Evolutionary conservation across 2,888 invertebrate species (phyloP), one percentile per base, ranked within the genome.

Genomic region (Belgica antarctica): DNA sequence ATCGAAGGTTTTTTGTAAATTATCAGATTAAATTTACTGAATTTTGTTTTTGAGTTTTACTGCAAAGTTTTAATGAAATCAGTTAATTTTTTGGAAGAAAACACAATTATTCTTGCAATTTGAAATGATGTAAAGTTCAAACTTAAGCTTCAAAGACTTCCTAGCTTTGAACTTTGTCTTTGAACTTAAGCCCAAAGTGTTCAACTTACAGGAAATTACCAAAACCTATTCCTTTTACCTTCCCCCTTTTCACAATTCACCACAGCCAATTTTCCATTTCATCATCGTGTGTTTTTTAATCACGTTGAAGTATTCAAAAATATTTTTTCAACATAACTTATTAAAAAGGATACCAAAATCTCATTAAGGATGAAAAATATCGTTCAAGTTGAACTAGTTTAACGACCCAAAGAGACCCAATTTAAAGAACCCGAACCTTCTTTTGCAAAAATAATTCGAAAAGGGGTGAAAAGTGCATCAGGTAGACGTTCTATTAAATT

Each of bases 341-440:
- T 70, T 70, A 28, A 70, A 70, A 70, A 41, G 70, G 61, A 70
- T 70, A 70, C 61, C 70, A 70, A 61, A 70, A 70, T 70, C 59
- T 70, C 70, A 70, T 70, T 70, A 70, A 36, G 61, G 41, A 24
- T 19, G 59, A 59, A 27, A 12, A 59, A 59, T 22, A 12, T 62
- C 31, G 10, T 22, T 36, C 31, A 22, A 27, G 36, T 8, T 25
- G 46, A 61, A 70, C 70, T 25, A 70, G 70, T 70, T 70, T 69
- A 5, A 17, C 25, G 12, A 4, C n/a, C n/a, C 24, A 7, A 24
- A 63, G 36, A 10, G 36, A 24, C 47, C 65, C 65, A 65, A 46
- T 65, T 65, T 22, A 47, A 47, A 65, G 65, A 57, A 17, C 65
- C 65, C 22, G 19, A 12, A 31, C 19, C 41, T 24, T 4, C n/a